Evolutionary conservation across 2,113 vertebrate species (phyloP), one percentile per base, ranked within the genome.

Genomic region (Gobius niger): DNA sequence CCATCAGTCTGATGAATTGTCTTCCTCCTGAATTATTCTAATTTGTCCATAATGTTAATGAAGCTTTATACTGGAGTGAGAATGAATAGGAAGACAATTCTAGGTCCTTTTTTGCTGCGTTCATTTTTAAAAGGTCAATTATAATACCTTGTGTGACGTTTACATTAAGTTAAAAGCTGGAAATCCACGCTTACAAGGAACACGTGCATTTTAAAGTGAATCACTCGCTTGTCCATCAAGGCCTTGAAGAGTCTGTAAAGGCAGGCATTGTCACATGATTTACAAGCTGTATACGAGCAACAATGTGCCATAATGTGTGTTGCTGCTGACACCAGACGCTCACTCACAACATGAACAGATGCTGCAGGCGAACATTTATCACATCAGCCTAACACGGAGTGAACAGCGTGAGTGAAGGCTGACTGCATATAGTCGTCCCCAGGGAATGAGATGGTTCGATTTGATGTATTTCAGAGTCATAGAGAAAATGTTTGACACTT

Each of bases 311-410:
- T 67, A 73, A 61, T 42, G 15, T 41, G 66, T 66, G 44, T 19
- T 73, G 13, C 7, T 70, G 65, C 68, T 72, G 73, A 77, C 61
- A 63, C 24, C 66, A 70, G 12, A 64, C 24, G 46, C 42, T 44
- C 56, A 69, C 12, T 53, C 57, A 66, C 44, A 63, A 16, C 8
- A 19, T 18, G 56, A 67, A 11, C 47, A 50, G 8, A 60, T 7
- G 9, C 19, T 59, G 53, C 51, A 53, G 11, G 19, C 65, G 12
- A 67, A 47, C 14, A 63, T 60, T 14, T 42, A 60, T 66, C 69
- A 51, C 44, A n/a, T 63, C 44, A 41, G 68, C 24, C 15, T 47
- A 42, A n/a, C 24, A n/a, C 24, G 50, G 65, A 65, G 7, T 53
- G 54, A 57, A 40, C 19, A 40, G 24, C 12, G 54, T 65, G 11